Conservation (phyloP, 35 echinoderm and acorn worm genomes). For the Anneissia japonica region DNA sequence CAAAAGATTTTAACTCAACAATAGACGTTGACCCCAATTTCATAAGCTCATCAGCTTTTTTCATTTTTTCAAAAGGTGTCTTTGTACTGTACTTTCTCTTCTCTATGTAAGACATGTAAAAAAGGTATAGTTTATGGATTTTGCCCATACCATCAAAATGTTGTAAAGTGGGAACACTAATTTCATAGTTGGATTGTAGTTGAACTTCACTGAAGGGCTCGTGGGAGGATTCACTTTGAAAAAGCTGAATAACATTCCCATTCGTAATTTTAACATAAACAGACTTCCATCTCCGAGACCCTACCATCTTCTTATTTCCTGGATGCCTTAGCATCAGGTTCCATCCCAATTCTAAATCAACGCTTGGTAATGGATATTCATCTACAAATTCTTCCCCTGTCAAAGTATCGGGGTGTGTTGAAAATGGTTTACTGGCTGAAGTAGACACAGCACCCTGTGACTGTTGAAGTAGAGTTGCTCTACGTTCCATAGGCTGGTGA, state of each 20-base stretch:
- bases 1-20: conserved; percentile 56
- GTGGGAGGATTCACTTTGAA: conserved; percentile 19
- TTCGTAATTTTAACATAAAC: conserved; percentile 71
- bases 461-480: conserved; percentile 3
- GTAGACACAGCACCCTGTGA: conserved; percentile 26
- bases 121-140: conserved; percentile 86
- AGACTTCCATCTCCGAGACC: conserved; percentile 78
- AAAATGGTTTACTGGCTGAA: conserved; percentile 14
- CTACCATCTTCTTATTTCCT: conserved; percentile 82
- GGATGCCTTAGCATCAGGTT: conserved; percentile 71
- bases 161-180: conserved; percentile 54
- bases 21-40: conserved; percentile 69
- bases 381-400: conserved; percentile 38
- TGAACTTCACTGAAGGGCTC: conserved; percentile 86
- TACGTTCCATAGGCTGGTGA: neutral
- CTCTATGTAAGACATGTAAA: conserved; percentile 87
- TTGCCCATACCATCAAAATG: conserved; percentile 66
- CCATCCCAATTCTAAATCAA: conserved; percentile 69
- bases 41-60: conserved; percentile 48
- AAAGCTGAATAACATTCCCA: conserved; percentile 72
- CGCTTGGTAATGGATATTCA: conserved; percentile 53
- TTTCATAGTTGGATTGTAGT: conserved; percentile 84
- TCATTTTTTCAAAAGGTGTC: conserved; percentile 37
- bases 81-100: conserved; percentile 46
- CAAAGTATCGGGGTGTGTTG: conserved; percentile 6